Evolutionary conservation across 2,888 invertebrate genomes (phyloP), one percentile per base, ranked within the genome.

Genomic region (Lamproptera curius): DNA sequence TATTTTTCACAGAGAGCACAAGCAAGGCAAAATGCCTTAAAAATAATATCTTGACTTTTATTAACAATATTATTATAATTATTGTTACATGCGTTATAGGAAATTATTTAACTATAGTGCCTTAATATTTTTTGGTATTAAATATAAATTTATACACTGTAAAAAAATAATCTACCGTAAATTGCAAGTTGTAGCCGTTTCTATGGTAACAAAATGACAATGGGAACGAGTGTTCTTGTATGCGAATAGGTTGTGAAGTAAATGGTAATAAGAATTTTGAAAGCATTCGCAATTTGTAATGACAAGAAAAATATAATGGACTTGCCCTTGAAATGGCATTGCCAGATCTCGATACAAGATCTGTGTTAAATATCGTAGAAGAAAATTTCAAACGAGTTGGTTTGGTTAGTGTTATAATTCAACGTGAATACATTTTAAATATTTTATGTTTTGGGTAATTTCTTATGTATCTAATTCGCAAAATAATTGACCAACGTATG

Each of bases 351-450:
- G 75, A 85, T 48, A 62, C 63, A 3, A 70, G 69, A 50, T 65
- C 71, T 13, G 67, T 85, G 31, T 62, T 82, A 14, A 50, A 85
- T 56, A 74, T 84, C n/a, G 85, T 85, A 0, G 77, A 81, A 53
- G 80, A 83, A 43, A 86, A 84, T 50, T 87, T 84, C 51, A 40
- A 72, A 50, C 68, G 53, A 50, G 47, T 63, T 35, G 65, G 67
- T 11, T 67, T 83, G 73, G 86, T 84, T 52, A 63, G 84, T 76
- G 50, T 13, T n/a, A n/a, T n/a, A n/a, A n/a, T n/a, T n/a, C n/a
- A n/a, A n/a, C n/a, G n/a, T n/a, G n/a, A n/a, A n/a, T n/a, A n/a
- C n/a, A n/a, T n/a, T n/a, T n/a, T n/a, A n/a, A n/a, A n/a, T n/a
- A n/a, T n/a, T n/a, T n/a, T 23, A 23, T 23, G 8, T 23, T 23